phyloP scores from a whole-genome alignment of 2,888 invertebrate genomes.

The Dorcus parallelipipedus region DNA sequence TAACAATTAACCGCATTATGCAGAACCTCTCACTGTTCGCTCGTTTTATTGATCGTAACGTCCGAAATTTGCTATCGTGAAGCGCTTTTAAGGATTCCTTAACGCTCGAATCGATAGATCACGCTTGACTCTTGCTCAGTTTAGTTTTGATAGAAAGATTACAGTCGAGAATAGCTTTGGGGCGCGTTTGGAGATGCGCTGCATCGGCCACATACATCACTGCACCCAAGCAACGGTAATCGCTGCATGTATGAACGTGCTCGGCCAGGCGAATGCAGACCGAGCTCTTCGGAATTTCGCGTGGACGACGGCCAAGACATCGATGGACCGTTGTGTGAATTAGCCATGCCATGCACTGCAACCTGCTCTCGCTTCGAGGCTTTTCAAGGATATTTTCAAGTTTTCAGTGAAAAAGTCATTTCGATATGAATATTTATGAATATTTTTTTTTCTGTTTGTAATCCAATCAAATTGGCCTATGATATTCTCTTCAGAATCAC shows the following conservation, averaged over 20 bases:
- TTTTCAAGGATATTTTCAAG: conserved; percentile 7
- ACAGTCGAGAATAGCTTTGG: conserved; percentile 17
- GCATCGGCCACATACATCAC: conserved; percentile 7
- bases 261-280: not conserved
- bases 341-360: conserved; percentile 5
- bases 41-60: conserved; percentile 1
- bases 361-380: conserved; percentile 5
- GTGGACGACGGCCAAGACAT: not conserved
- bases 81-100: conserved; percentile 7
- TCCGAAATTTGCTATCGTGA: not conserved
- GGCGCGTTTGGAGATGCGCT: conserved; percentile 6
- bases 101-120: conserved; percentile 24
- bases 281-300: not conserved
- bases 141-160: conserved; percentile 27
- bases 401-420: conserved; percentile 5
- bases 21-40: not conserved
- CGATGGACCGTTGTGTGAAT: not conserved
- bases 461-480: too few species aligned
- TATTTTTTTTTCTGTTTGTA: not conserved
- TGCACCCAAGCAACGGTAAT: conserved; percentile 4
- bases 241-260: conserved; percentile 1
- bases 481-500: too few species aligned
- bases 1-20: conserved; percentile 1
- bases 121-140: conserved; percentile 23
- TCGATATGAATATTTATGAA: not conserved